Percentiles rank a stretch among this genome's conserved stretches.
Evolutionary conservation across 2,113 vertebrate genomes (phyloP).

Genomic region (Carollia perspicillata): DNA sequence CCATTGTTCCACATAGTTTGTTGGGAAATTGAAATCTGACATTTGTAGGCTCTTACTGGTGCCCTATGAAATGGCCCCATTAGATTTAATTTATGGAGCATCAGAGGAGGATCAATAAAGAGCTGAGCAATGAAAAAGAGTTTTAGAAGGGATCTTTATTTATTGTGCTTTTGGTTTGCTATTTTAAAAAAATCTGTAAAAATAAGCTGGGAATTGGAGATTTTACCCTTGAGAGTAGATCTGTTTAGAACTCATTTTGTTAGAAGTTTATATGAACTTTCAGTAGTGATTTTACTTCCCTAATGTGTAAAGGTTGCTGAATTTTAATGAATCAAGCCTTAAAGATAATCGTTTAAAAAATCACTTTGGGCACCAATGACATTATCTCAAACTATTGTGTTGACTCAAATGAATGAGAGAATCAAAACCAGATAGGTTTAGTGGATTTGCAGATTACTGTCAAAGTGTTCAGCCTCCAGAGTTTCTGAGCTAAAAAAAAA

Average conservation of each 20-base stretch:
- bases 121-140: not conserved
- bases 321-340: not conserved
- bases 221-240: not conserved
- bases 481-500: not conserved
- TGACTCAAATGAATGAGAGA: not conserved
- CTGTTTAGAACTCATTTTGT: not conserved
- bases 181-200: conserved; percentile 14
- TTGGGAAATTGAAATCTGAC: not conserved
- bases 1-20: not conserved
- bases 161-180: not conserved
- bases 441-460: conserved; percentile 16
- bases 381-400: not conserved
- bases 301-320: not conserved
- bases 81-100: not conserved
- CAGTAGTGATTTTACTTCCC: conserved; percentile 8
- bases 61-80: not conserved
- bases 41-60: not conserved
- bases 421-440: conserved; percentile 30
- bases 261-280: conserved; percentile 6
- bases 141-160: not conserved
- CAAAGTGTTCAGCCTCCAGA: not conserved
- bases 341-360: conserved; percentile 44
- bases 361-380: not conserved
- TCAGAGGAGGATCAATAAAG: not conserved
- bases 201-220: not conserved